Conservation (phyloP, 1,140 invertebrate genomes). For the Caerostris darwini region DNA sequence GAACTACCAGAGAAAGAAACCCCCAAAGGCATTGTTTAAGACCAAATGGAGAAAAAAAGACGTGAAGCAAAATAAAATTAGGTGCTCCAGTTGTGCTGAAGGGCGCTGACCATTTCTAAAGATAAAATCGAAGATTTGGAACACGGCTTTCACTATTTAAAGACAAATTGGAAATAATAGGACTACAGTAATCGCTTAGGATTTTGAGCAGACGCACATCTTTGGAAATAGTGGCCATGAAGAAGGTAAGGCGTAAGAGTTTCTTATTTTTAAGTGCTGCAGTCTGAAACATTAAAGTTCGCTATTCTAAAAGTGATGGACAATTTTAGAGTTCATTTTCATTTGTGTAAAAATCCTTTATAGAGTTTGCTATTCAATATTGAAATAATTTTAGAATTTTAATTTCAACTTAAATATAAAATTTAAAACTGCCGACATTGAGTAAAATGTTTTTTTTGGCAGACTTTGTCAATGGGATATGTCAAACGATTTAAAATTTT, state of each 20-base stretch:
- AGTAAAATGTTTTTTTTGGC: too few relatives aligned
- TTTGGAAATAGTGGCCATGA: neutral
- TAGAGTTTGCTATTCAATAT: too few relatives aligned
- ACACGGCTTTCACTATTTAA: constrained; percentile 61
- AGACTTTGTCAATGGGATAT: too few relatives aligned
- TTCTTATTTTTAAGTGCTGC: neutral
- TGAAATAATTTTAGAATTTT: too few relatives aligned
- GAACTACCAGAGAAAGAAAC: neutral
- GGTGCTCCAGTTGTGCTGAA: constrained; percentile 48
- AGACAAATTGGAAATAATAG: constrained; percentile 29
- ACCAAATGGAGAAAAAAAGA: neutral
- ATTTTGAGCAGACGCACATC: neutral
- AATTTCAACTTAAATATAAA: too few relatives aligned
- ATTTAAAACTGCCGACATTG: too few relatives aligned
- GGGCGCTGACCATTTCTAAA: constrained; percentile 59
- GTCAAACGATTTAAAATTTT: too few relatives aligned
- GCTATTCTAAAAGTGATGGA: too few relatives aligned
- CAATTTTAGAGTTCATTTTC: too few relatives aligned
- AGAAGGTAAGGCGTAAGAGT: neutral
- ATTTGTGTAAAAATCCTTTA: too few relatives aligned
- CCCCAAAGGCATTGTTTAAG: constrained; percentile 2
- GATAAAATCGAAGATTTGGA: constrained; percentile 61
- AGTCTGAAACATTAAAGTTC: too few relatives aligned
- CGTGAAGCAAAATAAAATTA: constrained; percentile 21
- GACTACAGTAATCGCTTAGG: constrained; percentile 8